Percentiles rank a stretch among this genome's conserved stretches.
These are phyloP conservation scores for Gambusia holbrooki DNA, from an alignment of 2,113 vertebrate species.

Conservation along the genomic window DNA sequence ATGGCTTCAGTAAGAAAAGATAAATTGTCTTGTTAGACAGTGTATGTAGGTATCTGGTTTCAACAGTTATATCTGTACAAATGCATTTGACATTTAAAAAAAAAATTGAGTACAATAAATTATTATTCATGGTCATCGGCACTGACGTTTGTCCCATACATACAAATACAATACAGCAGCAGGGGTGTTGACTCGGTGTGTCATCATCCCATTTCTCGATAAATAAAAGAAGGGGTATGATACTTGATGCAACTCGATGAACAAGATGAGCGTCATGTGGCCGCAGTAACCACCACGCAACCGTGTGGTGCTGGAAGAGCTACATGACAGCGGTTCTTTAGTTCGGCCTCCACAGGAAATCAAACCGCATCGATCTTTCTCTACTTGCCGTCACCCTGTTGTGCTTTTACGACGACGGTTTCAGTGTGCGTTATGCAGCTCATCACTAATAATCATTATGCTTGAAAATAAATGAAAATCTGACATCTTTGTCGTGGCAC, in stretches of 20 bases:
- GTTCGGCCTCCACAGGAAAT: slow-evolving; percentile 42
- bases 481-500: neutral
- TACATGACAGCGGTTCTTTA: slow-evolving; percentile 21
- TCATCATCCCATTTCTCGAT: slow-evolving; percentile 24
- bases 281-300: slow-evolving; percentile 39
- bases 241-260: slow-evolving; percentile 15
- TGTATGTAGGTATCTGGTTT: no score
- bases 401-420: slow-evolving; percentile 8
- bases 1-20: no score
- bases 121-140: neutral
- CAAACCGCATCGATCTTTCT: slow-evolving; percentile 37
- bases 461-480: neutral
- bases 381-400: neutral
- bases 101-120: neutral
- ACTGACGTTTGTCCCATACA: neutral
- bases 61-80: no score
- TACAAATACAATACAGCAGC: slow-evolving; percentile 12
- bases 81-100: no score
- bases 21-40: no score
- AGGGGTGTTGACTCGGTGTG: slow-evolving; percentile 26
- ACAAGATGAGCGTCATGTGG: slow-evolving; percentile 21
- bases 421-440: neutral
- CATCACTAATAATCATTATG: slow-evolving; percentile 2
- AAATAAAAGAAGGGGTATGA: neutral
- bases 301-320: slow-evolving; percentile 1